Conservation (phyloP, 2,113 vertebrate genomes). For the Falco punctatus region DNA sequence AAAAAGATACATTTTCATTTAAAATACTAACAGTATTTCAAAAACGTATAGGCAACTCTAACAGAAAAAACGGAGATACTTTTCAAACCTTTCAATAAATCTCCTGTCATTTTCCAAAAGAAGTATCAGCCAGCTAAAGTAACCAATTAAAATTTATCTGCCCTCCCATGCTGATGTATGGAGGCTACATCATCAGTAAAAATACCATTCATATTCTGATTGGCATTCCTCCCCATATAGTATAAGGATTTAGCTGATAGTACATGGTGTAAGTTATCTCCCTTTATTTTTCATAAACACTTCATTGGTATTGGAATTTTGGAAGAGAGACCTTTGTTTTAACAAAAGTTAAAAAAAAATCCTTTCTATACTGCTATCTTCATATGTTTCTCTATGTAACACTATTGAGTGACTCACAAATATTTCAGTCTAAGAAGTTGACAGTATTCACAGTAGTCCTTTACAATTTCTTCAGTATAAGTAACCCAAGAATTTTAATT, state of each 20-base stretch:
- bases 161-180: not conserved
- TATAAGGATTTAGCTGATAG: not conserved
- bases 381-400: not conserved
- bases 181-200: not conserved
- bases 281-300: not conserved
- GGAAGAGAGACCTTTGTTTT: not conserved
- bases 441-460: not conserved
- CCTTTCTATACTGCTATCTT: not conserved
- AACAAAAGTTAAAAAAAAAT: not conserved
- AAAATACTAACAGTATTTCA: not conserved
- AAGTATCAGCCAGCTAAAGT: not conserved
- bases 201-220: not conserved
- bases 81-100: not conserved
- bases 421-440: not conserved
- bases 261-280: not conserved
- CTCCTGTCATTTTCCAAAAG: not conserved
- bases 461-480: not conserved
- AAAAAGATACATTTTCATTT: not conserved
- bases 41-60: rapidly evolving
- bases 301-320: not conserved
- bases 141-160: not conserved
- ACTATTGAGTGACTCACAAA: not conserved
- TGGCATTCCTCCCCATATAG: not conserved
- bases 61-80: not conserved
- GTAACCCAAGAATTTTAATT: slow-evolving; percentile 17